A percentile compares a stretch with the other conserved stretches of the same genome.
These are phyloP conservation scores for Pimpla rufipes DNA, from an alignment of 2,888 invertebrate species.

Conservation along the genomic window DNA sequence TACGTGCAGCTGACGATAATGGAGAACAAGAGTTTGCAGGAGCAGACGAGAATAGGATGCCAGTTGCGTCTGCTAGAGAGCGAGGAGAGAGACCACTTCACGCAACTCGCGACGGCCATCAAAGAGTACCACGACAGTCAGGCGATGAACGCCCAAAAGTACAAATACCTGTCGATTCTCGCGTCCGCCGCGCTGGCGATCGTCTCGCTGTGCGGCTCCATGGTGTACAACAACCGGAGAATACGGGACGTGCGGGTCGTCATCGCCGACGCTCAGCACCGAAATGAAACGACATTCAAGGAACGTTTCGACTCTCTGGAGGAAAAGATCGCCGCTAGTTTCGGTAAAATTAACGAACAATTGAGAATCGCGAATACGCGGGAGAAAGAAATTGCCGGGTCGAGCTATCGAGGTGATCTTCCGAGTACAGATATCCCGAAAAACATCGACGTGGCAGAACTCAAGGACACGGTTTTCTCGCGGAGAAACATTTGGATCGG, in stretches of 20 bases:
- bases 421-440: background rate
- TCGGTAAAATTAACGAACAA: constrained; percentile 27
- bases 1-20: constrained; percentile 82
- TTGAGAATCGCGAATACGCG: background rate
- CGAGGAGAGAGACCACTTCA: constrained; percentile 82
- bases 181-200: constrained; percentile 80
- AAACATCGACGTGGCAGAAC: background rate
- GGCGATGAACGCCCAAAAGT: constrained; percentile 81
- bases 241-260: constrained; percentile 76
- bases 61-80: constrained; percentile 78
- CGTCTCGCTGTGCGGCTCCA: constrained; percentile 80
- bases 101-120: constrained; percentile 81
- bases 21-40: constrained; percentile 82
- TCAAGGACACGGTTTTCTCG: constrained; percentile 8
- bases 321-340: constrained; percentile 19
- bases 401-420: background rate
- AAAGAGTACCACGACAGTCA: constrained; percentile 84
- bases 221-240: constrained; percentile 81
- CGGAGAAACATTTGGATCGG: constrained; percentile 46
- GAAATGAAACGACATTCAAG: constrained; percentile 75
- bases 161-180: constrained; percentile 82
- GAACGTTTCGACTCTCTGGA: constrained; percentile 69
- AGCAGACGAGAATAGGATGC: constrained; percentile 76
- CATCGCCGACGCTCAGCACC: constrained; percentile 75
- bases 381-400: background rate